These are phyloP conservation scores for Anoplolepis gracilipes DNA, from an alignment of 1,140 invertebrate species.

Conservation along the genomic window DNA sequence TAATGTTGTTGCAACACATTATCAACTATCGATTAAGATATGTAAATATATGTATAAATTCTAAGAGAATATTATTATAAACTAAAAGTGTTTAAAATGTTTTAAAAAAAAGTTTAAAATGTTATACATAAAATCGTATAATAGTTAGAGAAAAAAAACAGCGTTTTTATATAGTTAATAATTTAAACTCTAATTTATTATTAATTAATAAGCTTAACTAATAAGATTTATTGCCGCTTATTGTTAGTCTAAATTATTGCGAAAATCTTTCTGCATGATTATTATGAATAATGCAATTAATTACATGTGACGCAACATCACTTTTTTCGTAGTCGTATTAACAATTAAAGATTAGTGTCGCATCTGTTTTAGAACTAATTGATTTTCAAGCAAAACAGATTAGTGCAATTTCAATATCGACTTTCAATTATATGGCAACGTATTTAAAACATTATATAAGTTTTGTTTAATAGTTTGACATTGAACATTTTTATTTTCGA, in stretches of 20 bases:
- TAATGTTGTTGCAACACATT: background rate
- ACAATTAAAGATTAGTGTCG: constrained; percentile 9
- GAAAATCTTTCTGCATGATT: background rate
- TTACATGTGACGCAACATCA: background rate
- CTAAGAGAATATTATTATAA: background rate
- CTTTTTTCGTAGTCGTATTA: constrained; percentile 3
- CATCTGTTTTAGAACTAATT: background rate
- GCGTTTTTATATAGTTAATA: background rate
- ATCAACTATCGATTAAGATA: background rate
- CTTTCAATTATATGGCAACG: background rate
- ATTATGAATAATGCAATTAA: background rate
- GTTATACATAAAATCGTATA: background rate
- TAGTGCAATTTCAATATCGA: background rate
- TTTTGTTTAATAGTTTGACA: background rate
- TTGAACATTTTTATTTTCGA: background rate
- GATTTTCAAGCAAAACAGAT: background rate
- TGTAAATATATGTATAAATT: background rate
- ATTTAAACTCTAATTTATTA: background rate
- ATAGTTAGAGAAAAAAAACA: background rate
- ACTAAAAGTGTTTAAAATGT: background rate
- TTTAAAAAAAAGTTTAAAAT: background rate
- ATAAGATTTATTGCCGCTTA: background rate
- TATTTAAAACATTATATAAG: background rate
- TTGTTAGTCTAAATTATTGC: background rate
- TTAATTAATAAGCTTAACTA: background rate